Conservation (phyloP, 2,888 invertebrate species). For the Tenthredo livida region DNA sequence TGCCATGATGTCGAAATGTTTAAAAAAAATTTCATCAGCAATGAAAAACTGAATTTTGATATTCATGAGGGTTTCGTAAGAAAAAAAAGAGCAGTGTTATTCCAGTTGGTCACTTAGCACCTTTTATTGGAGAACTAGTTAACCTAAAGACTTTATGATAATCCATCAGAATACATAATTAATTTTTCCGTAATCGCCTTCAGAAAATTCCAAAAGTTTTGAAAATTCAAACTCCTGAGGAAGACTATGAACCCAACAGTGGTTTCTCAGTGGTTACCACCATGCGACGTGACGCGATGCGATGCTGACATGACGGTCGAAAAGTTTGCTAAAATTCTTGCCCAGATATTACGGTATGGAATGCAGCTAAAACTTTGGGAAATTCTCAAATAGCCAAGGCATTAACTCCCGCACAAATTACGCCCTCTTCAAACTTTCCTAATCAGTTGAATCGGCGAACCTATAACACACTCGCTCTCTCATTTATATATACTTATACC, state of each 20-base stretch:
- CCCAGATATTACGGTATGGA: constrained; percentile 31
- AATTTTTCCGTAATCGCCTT: constrained; percentile 37
- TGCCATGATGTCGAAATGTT: background rate
- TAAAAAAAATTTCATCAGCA: background rate
- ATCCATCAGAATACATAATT: constrained; percentile 49
- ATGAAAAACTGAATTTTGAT: background rate
- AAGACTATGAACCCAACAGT: background rate
- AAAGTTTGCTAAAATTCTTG: constrained; percentile 40
- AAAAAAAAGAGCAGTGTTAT: constrained; percentile 19
- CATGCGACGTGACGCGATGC: background rate
- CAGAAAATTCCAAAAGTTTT: constrained; percentile 39
- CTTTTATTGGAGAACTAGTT: constrained; percentile 37
- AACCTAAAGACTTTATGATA: constrained; percentile 47
- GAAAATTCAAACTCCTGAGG: constrained; percentile 31
- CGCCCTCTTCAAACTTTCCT: constrained; percentile 27
- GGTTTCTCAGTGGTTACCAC: background rate
- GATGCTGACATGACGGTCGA: background rate
- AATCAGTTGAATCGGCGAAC: constrained; percentile 8
- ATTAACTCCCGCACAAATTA: constrained; percentile 34
- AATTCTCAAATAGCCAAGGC: constrained; percentile 29
- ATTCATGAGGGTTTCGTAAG: constrained; percentile 1
- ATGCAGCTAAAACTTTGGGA: constrained; percentile 37
- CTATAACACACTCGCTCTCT: constrained; percentile 21
- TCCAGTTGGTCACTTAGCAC: constrained; percentile 43
- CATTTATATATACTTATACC: background rate